Evolutionary conservation across 2,797 vertebrate species (phyloP).

Genomic region (Knipowitschia caucasica): DNA sequence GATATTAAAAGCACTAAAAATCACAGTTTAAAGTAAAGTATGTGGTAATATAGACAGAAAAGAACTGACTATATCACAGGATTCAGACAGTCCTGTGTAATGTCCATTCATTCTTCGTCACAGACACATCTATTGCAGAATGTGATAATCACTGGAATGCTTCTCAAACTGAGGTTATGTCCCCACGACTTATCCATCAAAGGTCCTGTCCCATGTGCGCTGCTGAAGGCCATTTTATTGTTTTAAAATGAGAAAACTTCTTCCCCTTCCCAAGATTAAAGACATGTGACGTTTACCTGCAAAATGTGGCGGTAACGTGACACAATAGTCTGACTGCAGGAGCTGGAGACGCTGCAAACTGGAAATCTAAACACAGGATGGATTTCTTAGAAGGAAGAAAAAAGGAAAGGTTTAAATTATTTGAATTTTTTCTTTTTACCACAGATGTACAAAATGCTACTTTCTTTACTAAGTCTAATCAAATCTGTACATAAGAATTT

Average conservation of each 20-base stretch:
- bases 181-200: no score
- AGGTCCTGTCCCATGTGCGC: background rate
- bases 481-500: no score
- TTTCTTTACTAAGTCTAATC: no score
- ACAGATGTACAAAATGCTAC: no score
- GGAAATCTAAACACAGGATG: background rate
- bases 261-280: slow-evolving; percentile 1
- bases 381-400: background rate
- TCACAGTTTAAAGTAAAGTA: no score
- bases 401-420: no score
- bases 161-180: background rate
- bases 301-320: slow-evolving; percentile 56
- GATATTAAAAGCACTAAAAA: no score
- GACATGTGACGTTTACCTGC: slow-evolving; percentile 13
- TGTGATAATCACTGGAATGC: background rate
- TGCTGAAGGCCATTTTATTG: background rate
- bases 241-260: slow-evolving; percentile 5
- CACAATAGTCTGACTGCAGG: background rate
- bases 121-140: background rate
- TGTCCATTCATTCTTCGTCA: background rate
- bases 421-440: no score
- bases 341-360: background rate
- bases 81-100: background rate
- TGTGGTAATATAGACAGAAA: no score
- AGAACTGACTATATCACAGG: background rate